A percentile compares a stretch with the other conserved stretches of the same genome.
These are phyloP conservation scores for Temnothorax unifasciatus DNA, from an alignment of 2,888 invertebrate species.

Conservation along the genomic window DNA sequence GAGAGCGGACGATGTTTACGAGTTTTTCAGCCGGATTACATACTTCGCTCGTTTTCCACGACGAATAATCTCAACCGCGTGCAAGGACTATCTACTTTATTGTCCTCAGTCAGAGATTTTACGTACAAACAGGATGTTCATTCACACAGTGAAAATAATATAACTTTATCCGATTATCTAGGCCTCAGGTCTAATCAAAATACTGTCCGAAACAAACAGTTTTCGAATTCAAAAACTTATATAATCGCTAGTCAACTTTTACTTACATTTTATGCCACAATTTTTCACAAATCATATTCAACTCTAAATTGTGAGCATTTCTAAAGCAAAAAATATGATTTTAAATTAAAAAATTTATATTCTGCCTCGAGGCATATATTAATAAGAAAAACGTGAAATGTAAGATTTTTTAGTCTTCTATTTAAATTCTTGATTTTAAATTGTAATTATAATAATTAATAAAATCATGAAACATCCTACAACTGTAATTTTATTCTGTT, in stretches of 20 bases:
- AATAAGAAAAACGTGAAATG: background rate
- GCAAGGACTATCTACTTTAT: constrained; percentile 25
- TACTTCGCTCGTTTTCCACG: constrained; percentile 31
- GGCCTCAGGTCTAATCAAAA: background rate
- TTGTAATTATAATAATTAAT: background rate
- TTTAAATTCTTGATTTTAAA: background rate
- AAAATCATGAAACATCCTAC: background rate
- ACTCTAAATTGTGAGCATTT: background rate
- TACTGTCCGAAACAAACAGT: background rate
- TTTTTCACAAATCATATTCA: background rate
- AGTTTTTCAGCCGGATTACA: constrained; percentile 73
- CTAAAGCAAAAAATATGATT: background rate
- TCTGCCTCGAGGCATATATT: background rate
- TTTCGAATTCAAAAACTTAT: background rate
- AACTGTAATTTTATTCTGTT: constrained; percentile 5
- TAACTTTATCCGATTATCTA: background rate
- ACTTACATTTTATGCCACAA: background rate
- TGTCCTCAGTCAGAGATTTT: constrained; percentile 27
- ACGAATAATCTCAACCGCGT: constrained; percentile 42
- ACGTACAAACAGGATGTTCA: background rate
- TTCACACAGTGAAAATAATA: background rate
- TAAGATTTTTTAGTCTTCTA: background rate
- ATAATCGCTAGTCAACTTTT: background rate
- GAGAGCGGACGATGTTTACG: constrained; percentile 80
- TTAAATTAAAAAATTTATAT: background rate